Evolutionary conservation across 2,888 invertebrate species (phyloP), one percentile per base, ranked within the genome.

Genomic region (Scaptodrosophila latifasciaeformis): DNA sequence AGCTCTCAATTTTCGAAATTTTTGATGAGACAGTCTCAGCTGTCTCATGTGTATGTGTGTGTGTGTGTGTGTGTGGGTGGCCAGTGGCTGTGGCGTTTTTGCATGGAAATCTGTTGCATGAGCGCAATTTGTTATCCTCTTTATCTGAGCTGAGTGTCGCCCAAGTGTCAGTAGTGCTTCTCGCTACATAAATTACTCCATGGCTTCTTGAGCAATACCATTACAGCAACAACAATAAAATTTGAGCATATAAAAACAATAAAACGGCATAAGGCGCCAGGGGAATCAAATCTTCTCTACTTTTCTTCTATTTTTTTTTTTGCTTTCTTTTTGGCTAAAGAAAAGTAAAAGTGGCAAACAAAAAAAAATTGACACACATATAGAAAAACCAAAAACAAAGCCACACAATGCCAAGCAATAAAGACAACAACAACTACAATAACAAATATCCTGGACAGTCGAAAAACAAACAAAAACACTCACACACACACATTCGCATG

Each of bases 141-240:
- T 78, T 78, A 74, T 66, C 71, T 80, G 65, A 77, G 78, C 74
- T 80, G 81, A 80, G 74, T 77, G 80, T 76, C 72, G 74, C 44
- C 74, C 56, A 61, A 79, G 72, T 74, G 77, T 63, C 74, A 64
- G 62, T 72, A 69, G 70, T 59, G 63, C 59, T 80, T 64, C 67
- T 80, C 74, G 70, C 81, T 61, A 80, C 63, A 80, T 64, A 67
- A 80, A 80, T 80, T 72, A 65, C 75, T 61, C 60, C 50, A 65
- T 55, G 55, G 62, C 63, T 53, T 63, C 57, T 61, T 58, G 51
- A 57, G 57, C 74, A 71, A 60, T 64, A 40, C 58, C 58, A 59
- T 59, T 46, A 60, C 49, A 50, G 10, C 30, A 54, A 37, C 37
- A 42, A 37, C 35, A 59, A 58, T 12, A 46, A 57, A 49, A 49